A percentile compares a stretch with the other conserved stretches of the same genome.
These are phyloP conservation scores for Spilarctia lutea DNA, from an alignment of 2,888 invertebrate species.

Conservation along the genomic window DNA sequence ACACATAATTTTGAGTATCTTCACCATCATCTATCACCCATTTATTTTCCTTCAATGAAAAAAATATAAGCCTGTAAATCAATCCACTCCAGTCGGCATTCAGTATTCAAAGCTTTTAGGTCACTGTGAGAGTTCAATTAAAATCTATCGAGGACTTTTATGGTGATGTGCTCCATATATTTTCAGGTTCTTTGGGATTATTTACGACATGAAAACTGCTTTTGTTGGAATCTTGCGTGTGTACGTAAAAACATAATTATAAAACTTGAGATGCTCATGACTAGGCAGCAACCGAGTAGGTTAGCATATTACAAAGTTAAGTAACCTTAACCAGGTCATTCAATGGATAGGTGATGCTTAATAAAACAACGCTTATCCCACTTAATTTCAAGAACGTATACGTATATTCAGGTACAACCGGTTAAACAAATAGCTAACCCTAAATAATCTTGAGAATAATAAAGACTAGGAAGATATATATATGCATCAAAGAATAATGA, in stretches of 20 bases:
- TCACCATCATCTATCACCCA: no score
- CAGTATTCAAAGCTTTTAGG: conserved; percentile 22
- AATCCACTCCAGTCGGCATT: not conserved
- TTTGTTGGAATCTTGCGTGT: not conserved
- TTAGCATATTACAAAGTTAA: no score
- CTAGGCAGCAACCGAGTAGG: no score
- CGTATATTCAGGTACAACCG: no score
- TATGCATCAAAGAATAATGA: not conserved
- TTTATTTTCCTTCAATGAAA: not conserved
- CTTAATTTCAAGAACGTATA: no score
- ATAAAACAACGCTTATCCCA: no score
- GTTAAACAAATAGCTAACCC: no score
- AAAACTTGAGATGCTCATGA: not conserved
- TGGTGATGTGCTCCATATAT: conserved; percentile 8
- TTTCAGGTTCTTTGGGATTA: not conserved
- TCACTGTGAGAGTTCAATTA: conserved; percentile 34
- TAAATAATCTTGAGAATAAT: no score
- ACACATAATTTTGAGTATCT: not conserved
- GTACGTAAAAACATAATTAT: not conserved
- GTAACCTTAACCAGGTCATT: no score
- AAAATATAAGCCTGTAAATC: conserved; percentile 1
- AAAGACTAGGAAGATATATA: no score
- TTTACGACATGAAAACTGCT: not conserved
- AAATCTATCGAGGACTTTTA: conserved; percentile 21
- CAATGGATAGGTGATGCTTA: no score